Evolutionary conservation across 2,113 vertebrate species (phyloP).

Genomic region (Erythrolamprus reginae): DNA sequence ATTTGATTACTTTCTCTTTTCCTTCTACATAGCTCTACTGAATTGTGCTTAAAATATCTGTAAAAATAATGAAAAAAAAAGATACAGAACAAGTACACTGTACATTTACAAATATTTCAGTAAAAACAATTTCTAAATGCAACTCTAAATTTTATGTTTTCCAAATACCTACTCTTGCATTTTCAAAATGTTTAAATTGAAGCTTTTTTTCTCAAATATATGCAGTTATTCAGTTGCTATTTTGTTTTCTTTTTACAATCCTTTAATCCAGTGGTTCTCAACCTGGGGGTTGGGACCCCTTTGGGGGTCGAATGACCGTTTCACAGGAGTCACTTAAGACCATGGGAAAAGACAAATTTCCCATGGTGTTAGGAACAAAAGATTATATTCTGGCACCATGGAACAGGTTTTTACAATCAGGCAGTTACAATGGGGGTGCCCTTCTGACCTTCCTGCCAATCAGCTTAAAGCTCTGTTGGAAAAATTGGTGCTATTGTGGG

Average conservation of each 20-base stretch:
- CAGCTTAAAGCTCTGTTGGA: too few species aligned
- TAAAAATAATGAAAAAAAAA: background rate
- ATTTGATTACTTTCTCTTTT: background rate
- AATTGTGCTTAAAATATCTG: background rate
- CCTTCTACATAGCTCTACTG: background rate
- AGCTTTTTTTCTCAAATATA: background rate
- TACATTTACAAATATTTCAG: background rate
- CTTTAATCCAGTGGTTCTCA: too few species aligned
- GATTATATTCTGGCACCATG: too few species aligned
- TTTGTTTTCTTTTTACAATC: background rate
- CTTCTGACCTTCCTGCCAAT: too few species aligned
- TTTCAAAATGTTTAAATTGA: background rate
- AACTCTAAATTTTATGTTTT: background rate
- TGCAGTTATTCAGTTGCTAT: background rate
- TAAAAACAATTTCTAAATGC: background rate
- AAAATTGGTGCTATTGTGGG: too few species aligned
- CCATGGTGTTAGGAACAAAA: too few species aligned
- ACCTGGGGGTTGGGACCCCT: too few species aligned
- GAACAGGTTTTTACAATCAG: too few species aligned
- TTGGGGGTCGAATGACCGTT: too few species aligned
- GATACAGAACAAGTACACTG: background rate
- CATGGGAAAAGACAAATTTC: too few species aligned
- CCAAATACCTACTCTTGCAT: background rate
- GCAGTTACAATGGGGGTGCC: too few species aligned
- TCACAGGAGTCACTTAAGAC: too few species aligned